Base-by-base conservation (phyloP, 2,797 vertebrate species). In the Chelon auratus region DNA sequence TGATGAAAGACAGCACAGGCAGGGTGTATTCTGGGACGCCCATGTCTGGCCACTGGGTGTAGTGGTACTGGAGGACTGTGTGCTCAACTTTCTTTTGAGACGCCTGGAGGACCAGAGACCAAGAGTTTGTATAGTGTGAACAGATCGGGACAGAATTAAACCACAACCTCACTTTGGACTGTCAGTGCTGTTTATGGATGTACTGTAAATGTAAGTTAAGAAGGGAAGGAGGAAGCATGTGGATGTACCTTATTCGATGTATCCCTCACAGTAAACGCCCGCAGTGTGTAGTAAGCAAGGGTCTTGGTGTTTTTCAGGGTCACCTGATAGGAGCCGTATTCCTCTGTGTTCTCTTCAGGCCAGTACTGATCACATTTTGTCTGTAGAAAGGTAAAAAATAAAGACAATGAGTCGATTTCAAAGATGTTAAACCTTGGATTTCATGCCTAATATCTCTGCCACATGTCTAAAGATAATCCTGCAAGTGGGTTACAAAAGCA, bases 1-100 rank as follows among this genome's bases (percentile, higher is more conserved):
- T 95, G 90, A 99, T 96, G 45, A 99, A 99, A 79, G 95, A 95
- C 72, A 99, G 94, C 48, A 99, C 94, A 0, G 97, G 97, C 77
- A 99, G 93, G 0, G 97, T 94, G 74, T 98, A 97, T 13, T 99
- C 97, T 0, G 97, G 97, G 68, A 97, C 97, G 0, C 97, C 97
- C 97, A 99, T 99, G 88, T 99, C 97, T 0, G 97, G 97, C 97
- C 97, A 99, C 92, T 99, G 97, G 12, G 97, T 99, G 79, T 99
- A 99, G 87, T 99, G 97, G 88, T 95, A 99, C 63, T 99, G 97
- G 1, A 94, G 93, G 56, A 99, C 94, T 1, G 95, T 69, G 33
- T 96, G 96, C 56, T 98, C 97, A 82, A 59, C 94, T 75, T 91
- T 94, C 90, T 95, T 97, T 80, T 96, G 96, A 66, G 96, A 96